These are phyloP conservation scores for Propithecus coquereli DNA, from an alignment of 2,113 vertebrate genomes.

Conservation along the genomic window DNA sequence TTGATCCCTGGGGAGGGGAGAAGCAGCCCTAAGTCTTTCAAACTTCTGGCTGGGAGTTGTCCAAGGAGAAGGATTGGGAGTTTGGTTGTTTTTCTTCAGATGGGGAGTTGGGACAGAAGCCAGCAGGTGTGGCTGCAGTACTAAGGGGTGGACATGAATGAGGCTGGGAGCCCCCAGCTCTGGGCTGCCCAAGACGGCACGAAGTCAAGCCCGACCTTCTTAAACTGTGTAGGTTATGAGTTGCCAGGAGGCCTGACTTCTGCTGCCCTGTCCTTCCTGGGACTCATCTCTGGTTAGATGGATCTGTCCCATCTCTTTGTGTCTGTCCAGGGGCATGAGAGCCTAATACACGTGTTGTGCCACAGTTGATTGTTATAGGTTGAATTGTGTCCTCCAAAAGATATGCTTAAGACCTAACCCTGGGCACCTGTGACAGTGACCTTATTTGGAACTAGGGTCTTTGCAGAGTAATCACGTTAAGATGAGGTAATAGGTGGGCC, in stretches of 20 bases:
- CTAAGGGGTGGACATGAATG: neutral
- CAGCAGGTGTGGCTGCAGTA: neutral
- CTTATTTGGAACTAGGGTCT: neutral
- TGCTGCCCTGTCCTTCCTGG: neutral
- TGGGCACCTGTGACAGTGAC: neutral
- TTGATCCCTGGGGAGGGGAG: neutral
- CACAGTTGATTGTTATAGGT: accelerated
- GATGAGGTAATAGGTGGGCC: neutral
- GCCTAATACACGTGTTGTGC: accelerated
- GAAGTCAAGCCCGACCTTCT: neutral
- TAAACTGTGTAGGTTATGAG: too few species aligned
- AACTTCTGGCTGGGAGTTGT: neutral
- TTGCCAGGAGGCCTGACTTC: neutral
- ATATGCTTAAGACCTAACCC: neutral
- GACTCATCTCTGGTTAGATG: neutral
- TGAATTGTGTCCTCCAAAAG: neutral
- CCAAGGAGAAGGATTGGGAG: neutral
- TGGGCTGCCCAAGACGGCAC: neutral
- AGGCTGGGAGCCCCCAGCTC: neutral
- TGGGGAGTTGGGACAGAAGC: neutral
- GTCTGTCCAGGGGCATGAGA: neutral
- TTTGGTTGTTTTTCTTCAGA: neutral
- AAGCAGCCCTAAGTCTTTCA: neutral
- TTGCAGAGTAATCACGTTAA: neutral
- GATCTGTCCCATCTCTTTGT: neutral